Base-by-base conservation (phyloP, 2,888 invertebrate genomes). In the Gandaritis pyraliata region DNA sequence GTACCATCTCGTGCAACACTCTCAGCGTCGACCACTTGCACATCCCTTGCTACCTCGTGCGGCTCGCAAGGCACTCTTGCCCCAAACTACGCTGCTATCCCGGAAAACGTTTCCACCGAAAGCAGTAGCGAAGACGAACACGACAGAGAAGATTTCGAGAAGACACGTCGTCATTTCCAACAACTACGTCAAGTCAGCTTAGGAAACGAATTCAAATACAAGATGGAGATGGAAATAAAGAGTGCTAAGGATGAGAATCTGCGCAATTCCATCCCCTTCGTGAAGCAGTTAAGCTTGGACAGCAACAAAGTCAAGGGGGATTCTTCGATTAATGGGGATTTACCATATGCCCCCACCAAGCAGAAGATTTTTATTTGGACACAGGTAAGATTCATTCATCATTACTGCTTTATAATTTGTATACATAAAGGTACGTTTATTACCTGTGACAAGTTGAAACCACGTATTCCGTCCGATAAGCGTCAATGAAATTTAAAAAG, bases 161-260 rank as follows among this genome's bases (percentile, higher is more conserved):
- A 93, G 36, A 93, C 94, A 13, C 86, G 94, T 18, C 93, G 93
- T 59, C 94, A 93, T 75, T 94, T 94, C 75, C 94, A 94, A 76
- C 94, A 94, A 72, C 86, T 94, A 65, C 92, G 94, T 57, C 93
- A 94, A 73, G 93, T 94, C 65, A 94, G 94, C 80, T 86, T 94
- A 74, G 94, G 94, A 67, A 94, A 94, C 82, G 93, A 93, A 70
- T 94, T 93, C 72, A 94, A 93, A 86, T 92, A 92, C 83, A 93
- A 92, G 74, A 92, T 93, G 91, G 94, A 94, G 82, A 94, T 94
- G 94, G 94, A 94, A 81, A 94, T 94, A 55, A 94, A 94, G 79
- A 88, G 85, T 69, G 93, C 93, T 33, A 94, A 94, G 70, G 93
- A 93, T 56, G 94, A 94, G 73, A 94, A 94, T 76, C 78, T 94